Percentiles rank a stretch among this genome's conserved stretches.
Conservation (phyloP, 1,140 invertebrate genomes). For the Ctenoplectra terminalis region DNA sequence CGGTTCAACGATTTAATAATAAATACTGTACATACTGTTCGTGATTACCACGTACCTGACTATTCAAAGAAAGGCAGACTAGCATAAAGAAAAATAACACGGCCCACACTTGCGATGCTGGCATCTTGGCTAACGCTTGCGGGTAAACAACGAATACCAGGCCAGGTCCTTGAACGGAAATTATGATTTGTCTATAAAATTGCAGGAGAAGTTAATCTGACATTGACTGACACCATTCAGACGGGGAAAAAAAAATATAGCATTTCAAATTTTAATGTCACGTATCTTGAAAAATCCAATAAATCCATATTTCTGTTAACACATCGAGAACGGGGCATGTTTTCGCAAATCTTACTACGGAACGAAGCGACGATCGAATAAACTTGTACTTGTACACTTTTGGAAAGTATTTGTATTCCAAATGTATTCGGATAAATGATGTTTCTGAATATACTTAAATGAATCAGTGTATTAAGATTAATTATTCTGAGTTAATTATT, state of each 20-base stretch:
- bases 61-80: constrained; percentile 94
- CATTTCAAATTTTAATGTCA: neutral
- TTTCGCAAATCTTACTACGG: too few relatives aligned
- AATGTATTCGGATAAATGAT: too few relatives aligned
- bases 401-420: too few relatives aligned
- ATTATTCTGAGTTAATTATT: too few relatives aligned
- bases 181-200: constrained; percentile 75
- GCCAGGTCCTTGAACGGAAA: constrained; percentile 88
- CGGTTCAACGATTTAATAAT: neutral
- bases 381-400: too few relatives aligned
- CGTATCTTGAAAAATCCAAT: neutral
- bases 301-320: too few relatives aligned
- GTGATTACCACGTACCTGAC: constrained; percentile 87
- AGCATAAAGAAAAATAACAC: constrained; percentile 96
- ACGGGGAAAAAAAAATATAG: too few relatives aligned
- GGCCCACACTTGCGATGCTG: constrained; percentile 92
- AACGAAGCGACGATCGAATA: too few relatives aligned
- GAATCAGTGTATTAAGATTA: too few relatives aligned
- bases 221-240: constrained; percentile 46
- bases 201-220: constrained; percentile 70
- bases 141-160: constrained; percentile 95
- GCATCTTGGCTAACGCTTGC: constrained; percentile 94
- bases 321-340: too few relatives aligned
- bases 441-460: too few relatives aligned
- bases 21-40: neutral